Percentiles rank a stretch among this genome's conserved stretches.
Evolutionary conservation across 2,888 invertebrate species (phyloP).

Genomic region (Thera obeliscata): DNA sequence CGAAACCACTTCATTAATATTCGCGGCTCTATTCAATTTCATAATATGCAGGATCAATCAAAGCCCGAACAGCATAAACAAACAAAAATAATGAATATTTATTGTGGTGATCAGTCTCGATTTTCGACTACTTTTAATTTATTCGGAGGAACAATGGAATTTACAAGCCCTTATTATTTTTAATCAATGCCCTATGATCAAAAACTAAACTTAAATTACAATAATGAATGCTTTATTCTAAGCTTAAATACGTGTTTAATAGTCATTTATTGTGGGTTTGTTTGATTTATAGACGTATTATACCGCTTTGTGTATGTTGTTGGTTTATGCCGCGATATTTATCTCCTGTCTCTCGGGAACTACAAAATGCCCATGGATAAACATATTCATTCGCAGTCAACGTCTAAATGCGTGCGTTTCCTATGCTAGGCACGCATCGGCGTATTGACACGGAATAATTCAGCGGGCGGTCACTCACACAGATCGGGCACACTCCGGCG

Average conservation of each 20-base stretch:
- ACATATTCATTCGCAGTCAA: conserved; percentile 73
- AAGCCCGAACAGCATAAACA: conserved; percentile 48
- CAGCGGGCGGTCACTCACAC: conserved; percentile 73
- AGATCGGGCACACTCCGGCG: conserved; percentile 44
- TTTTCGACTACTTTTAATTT: conserved; percentile 44
- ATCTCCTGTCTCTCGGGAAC: conserved; percentile 65
- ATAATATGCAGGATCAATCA: conserved; percentile 49
- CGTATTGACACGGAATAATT: conserved; percentile 75
- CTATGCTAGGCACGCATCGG: conserved; percentile 75
- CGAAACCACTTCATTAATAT: conserved; percentile 36
- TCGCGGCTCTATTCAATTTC: conserved; percentile 27
- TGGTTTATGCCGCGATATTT: conserved; percentile 61
- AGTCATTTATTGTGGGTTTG: no score
- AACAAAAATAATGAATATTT: conserved; percentile 63
- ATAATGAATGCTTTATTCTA: no score
- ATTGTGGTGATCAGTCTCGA: conserved; percentile 51
- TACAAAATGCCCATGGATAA: conserved; percentile 72
- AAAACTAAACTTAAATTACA: neutral
- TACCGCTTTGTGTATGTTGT: conserved; percentile 58
- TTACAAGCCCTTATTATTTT: neutral
- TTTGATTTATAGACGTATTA: conserved; percentile 38
- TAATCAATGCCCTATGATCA: neutral
- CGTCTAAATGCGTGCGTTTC: conserved; percentile 59
- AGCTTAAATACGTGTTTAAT: no score
- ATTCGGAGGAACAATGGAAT: neutral